Base-by-base conservation (phyloP, 2,113 vertebrate genomes). In the Vidua macroura region DNA sequence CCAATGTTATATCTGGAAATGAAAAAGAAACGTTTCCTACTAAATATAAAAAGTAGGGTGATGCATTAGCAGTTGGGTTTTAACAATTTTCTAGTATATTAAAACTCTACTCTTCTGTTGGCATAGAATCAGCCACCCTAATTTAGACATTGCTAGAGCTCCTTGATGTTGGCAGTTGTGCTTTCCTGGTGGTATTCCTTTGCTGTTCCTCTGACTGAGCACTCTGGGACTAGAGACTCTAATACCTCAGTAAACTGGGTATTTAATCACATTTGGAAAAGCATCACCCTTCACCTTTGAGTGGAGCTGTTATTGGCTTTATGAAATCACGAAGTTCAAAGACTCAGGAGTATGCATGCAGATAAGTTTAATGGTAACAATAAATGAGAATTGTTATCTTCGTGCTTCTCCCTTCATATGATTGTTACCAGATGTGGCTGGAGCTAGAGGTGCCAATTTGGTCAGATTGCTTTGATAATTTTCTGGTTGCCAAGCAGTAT, bases 391-490 rank as follows among this genome's bases (percentile, higher is more conserved):
- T 88, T 84, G 93, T 94, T 96, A 96, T 95, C 92, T 91, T 92
- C 92, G 74, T 95, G 49, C 78, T 94, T 92, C 67, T 92, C 79
- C 52, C 44, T 88, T 95, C 11, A 2, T 72, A 48, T 94, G 93
- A 96, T 94, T 88, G 78, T 95, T 95, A 90, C 59, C 95, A 96
- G 93, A 94, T 96, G 93, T 92, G 89, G 49, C 63, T 2, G 30
- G 73, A 92, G 58, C 24, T 90, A 79, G 46, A 60, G 59, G 78
- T 95, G 91, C 94, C 92, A 92, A 80, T 95, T 95, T 94, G 85
- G 92, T 95, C 92, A 90, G 86, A 96, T 82, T 96, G 87, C 90
- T 97, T 96, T 86, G 92, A 96, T 95, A 94, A 92, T 91, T 95
- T 93, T 82, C 79, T 56, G 83, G 78, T 91, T 94, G 90, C 93